These are phyloP conservation scores for Campopleginae sp. DNA, from an alignment of 2,888 invertebrate genomes.

Conservation along the genomic window DNA sequence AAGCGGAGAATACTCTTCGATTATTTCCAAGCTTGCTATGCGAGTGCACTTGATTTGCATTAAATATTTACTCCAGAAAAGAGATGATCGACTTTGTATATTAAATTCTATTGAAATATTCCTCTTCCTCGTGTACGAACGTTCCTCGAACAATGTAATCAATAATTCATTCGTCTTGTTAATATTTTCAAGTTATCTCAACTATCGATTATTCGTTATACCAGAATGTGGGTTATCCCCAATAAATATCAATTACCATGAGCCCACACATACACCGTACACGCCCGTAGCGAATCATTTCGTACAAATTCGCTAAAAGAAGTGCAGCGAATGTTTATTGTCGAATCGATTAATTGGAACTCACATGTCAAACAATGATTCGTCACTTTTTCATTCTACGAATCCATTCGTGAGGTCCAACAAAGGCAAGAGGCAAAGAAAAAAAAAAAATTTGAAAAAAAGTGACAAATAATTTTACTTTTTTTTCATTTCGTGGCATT, in stretches of 20 bases:
- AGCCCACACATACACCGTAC: neutral
- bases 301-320: neutral
- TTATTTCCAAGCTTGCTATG: neutral
- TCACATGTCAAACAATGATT: no score
- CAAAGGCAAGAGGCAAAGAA: no score
- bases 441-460: no score
- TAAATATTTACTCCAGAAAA: neutral
- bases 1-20: neutral
- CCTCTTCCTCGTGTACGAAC: neutral
- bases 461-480: no score
- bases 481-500: no score
- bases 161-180: conserved; percentile 3
- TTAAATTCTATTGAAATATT: neutral
- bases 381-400: neutral
- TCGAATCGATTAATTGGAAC: neutral
- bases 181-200: neutral
- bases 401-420: no score
- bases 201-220: neutral
- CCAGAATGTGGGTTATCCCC: neutral
- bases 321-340: neutral
- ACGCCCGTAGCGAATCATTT: neutral
- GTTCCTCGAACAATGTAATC: neutral
- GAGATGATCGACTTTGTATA: neutral
- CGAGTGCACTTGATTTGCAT: neutral
- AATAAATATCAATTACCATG: neutral